Percentiles rank a stretch among this genome's conserved stretches.
These are phyloP conservation scores for Platyura marginata DNA, from an alignment of 1,140 invertebrate genomes.

Conservation along the genomic window DNA sequence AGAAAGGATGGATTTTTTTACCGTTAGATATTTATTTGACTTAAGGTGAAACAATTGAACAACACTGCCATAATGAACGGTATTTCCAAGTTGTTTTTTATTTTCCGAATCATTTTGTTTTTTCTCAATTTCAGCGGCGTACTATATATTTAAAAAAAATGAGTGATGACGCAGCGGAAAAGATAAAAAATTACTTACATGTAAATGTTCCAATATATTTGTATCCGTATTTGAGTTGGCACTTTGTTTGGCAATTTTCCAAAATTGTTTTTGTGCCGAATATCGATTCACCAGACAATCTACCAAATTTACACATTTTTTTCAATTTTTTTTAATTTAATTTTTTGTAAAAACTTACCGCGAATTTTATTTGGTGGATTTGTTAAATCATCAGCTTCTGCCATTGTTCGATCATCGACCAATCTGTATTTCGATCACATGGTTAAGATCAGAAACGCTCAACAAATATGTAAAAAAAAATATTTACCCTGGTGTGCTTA, in stretches of 20 bases:
- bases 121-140: constrained; percentile 95
- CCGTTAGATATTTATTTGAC: constrained; percentile 97
- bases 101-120: constrained; percentile 96
- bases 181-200: constrained; percentile 41
- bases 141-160: no score
- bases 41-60: constrained; percentile 95
- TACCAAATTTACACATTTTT: constrained; percentile 25
- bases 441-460: neutral
- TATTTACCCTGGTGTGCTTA: constrained; percentile 88
- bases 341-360: constrained; percentile 45
- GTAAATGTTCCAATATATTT: constrained; percentile 81
- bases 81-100: constrained; percentile 78
- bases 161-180: constrained; percentile 15
- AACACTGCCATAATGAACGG: constrained; percentile 90
- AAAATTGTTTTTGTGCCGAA: constrained; percentile 98
- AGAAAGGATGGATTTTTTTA: constrained; percentile 93
- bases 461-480: constrained; percentile 3
- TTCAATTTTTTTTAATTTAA: no score
- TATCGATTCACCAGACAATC: constrained; percentile 98
- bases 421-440: constrained; percentile 36
- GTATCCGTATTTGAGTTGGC: constrained; percentile 67
- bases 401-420: constrained; percentile 93
- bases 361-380: constrained; percentile 97
- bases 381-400: constrained; percentile 76
- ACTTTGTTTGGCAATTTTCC: constrained; percentile 93